Percentiles rank a stretch among this genome's conserved stretches.
phyloP scores from a whole-genome alignment of 2,797 vertebrate species.

The Emys orbicularis region DNA sequence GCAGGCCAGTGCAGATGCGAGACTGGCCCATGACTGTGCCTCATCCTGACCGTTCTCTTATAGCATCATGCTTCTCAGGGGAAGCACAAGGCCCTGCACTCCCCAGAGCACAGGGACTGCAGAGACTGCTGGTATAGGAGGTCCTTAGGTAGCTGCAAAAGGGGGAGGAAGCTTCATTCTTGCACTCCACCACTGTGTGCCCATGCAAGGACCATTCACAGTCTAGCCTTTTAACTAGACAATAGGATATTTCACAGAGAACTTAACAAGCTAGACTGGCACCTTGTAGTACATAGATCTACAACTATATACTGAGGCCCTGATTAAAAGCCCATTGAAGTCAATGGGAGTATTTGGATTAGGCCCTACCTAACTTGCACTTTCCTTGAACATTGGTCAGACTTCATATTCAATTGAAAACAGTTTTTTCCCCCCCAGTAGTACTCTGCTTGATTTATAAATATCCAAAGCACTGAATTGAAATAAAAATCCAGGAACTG shows the following conservation, averaged over 20 bases:
- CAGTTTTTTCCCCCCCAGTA: neutral
- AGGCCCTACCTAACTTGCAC: neutral
- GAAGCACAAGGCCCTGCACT: neutral
- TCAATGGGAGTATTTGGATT: neutral
- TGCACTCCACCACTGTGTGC: neutral
- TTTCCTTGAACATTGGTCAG: neutral
- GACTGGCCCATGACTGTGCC: neutral
- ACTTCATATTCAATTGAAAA: neutral
- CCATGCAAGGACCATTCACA: neutral
- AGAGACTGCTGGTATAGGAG: neutral
- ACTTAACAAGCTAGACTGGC: neutral
- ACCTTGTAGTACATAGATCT: neutral
- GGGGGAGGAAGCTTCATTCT: neutral
- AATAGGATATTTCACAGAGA: neutral
- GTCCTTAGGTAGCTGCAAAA: neutral
- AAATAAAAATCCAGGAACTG: neutral
- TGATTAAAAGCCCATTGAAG: neutral
- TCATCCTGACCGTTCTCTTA: neutral
- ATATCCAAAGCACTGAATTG: no score
- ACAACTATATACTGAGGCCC: neutral
- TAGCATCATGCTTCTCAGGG: neutral
- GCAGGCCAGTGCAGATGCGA: neutral
- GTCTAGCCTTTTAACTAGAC: neutral
- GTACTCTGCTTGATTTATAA: neutral
- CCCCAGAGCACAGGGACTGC: neutral